Evolutionary conservation across 2,113 vertebrate species (phyloP), one percentile per base, ranked within the genome.

Genomic region (Phodopus roborovskii): DNA sequence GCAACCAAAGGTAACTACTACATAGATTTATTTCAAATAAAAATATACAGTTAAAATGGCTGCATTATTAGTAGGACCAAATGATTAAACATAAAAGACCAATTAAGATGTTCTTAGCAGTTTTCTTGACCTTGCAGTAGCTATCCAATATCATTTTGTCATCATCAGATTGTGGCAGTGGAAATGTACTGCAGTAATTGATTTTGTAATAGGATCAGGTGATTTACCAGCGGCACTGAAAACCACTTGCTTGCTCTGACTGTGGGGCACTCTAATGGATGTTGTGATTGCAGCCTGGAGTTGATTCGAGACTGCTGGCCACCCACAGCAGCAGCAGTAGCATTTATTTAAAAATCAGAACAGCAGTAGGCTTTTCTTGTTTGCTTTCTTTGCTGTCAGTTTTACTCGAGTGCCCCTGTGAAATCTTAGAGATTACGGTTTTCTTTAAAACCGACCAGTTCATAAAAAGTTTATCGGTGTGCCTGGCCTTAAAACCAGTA

Each of bases 171-270:
- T 98, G 98, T 98, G 97, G 98, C 98, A 98, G 98, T 98, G 98
- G 98, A 98, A 99, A 98, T 98, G 98, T 98, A 96, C 98, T 98
- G 97, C 99, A 98, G 98, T 99, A 99, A 99, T 99, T 99, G 99
- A 99, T 99, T 99, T 99, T 99, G 98, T 99, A 99, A 99, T 99
- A 99, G 99, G 98, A 99, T 98, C 98, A 99, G 99, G 98, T 99
- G 99, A 99, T 99, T 99, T 99, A 99, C 99, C 98, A 99, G 98
- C 98, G 98, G 97, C 98, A 97, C 98, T 98, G 99, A 99, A 98
- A 99, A 99, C 98, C 98, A 98, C 98, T 99, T 99, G 98, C 98
- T 98, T 98, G 98, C 98, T 99, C 98, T 98, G 98, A 99, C 98
- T 88, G 88, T 98, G 97, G 97, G 98, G 96, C 98, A 91, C 98